phyloP scores from a whole-genome alignment of 2,888 invertebrate genomes.

The Trissolcus japonicus region DNA sequence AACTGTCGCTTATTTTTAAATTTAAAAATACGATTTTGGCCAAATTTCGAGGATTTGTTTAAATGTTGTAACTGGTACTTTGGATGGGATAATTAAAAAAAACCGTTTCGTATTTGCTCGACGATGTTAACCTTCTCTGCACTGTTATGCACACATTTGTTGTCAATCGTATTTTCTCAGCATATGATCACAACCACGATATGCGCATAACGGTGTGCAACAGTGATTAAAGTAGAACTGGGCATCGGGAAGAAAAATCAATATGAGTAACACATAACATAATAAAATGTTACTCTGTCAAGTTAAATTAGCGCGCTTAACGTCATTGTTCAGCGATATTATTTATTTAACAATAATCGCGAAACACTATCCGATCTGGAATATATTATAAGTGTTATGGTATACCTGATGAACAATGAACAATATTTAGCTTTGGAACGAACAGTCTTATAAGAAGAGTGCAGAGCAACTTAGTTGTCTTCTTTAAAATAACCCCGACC shows the following conservation, averaged over 20 bases:
- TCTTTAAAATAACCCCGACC: no score
- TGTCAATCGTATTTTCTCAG: slow-evolving; percentile 45
- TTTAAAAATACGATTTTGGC: neutral
- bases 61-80: slow-evolving; percentile 5
- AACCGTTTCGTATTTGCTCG: slow-evolving; percentile 35
- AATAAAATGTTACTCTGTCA: slow-evolving; percentile 29
- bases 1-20: neutral
- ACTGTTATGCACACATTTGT: slow-evolving; percentile 50
- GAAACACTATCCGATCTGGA: no score
- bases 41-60: neutral
- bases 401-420: no score
- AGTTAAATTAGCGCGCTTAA: slow-evolving; percentile 5
- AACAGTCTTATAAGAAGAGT: no score
- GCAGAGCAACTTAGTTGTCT: no score
- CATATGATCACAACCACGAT: slow-evolving; percentile 40
- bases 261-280: slow-evolving; percentile 46
- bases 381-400: no score
- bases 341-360: no score
- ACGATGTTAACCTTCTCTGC: slow-evolving; percentile 42
- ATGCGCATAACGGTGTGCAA: slow-evolving; percentile 45
- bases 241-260: slow-evolving; percentile 45
- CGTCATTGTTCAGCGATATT: neutral
- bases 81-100: slow-evolving; percentile 18
- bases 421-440: no score
- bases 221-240: slow-evolving; percentile 45